Evolutionary conservation across 2,888 invertebrate genomes (phyloP).

Genomic region (Syritta pipiens): DNA sequence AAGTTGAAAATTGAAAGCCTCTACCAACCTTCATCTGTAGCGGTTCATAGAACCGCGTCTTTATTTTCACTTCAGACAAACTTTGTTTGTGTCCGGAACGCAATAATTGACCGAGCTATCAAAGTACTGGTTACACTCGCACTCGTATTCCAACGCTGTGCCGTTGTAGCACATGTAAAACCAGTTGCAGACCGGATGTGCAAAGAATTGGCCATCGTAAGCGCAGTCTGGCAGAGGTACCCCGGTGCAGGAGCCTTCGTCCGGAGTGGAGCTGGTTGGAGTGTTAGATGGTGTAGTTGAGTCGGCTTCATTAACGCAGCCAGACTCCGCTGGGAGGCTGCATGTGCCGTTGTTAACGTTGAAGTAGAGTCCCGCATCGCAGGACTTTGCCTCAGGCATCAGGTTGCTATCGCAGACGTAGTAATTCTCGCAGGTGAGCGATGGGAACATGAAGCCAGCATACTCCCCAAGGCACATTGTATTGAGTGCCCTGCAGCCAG

Average conservation of each 20-base stretch:
- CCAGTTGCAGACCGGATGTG: conserved; percentile 27
- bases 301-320: conserved; percentile 19
- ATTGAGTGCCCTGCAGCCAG: conserved; percentile 57
- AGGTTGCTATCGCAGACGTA: conserved; percentile 44
- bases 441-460: conserved; percentile 48
- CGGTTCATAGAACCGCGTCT: conserved; percentile 12
- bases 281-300: not conserved
- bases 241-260: conserved; percentile 1
- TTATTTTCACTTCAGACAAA: conserved; percentile 26
- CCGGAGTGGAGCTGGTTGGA: not conserved
- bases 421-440: conserved; percentile 59
- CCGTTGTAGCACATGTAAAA: conserved; percentile 57
- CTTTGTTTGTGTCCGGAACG: conserved; percentile 4
- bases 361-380: conserved; percentile 52
- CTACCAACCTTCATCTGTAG: no score
- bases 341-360: conserved; percentile 19
- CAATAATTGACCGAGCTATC: conserved; percentile 19
- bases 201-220: conserved; percentile 22
- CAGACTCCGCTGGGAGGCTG: conserved; percentile 5
- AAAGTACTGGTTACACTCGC: conserved; percentile 39
- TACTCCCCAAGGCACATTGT: conserved; percentile 60
- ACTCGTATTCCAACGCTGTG: conserved; percentile 3
- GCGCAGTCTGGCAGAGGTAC: no score
- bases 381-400: conserved; percentile 12
- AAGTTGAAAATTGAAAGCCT: no score